Percentiles rank a stretch among this genome's conserved stretches.
Conservation (phyloP, 2,888 invertebrate species). For the Gymnoscelis rufifasciata region DNA sequence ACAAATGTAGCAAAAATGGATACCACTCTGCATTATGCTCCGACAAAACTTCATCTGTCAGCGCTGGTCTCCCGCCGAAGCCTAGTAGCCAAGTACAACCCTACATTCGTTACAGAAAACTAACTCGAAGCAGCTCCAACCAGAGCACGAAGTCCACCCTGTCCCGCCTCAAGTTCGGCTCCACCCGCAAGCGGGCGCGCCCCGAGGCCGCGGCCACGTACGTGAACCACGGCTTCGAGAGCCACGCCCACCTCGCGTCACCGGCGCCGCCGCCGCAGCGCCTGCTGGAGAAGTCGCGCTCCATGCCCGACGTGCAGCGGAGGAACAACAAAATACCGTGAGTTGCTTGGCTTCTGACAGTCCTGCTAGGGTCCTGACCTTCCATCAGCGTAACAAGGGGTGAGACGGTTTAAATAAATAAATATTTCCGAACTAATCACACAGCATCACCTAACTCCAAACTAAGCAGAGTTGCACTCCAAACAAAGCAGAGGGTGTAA, state of each 20-base stretch:
- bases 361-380: too few relatives aligned
- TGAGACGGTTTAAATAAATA: too few relatives aligned
- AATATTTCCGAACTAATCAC: too few relatives aligned
- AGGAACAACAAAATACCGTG: conserved; percentile 86
- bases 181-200: neutral
- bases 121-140: conserved; percentile 46
- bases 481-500: too few relatives aligned
- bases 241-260: conserved; percentile 32
- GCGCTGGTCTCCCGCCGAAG: too few relatives aligned
- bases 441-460: too few relatives aligned
- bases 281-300: conserved; percentile 87
- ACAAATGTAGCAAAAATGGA: too few relatives aligned
- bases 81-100: too few relatives aligned
- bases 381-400: too few relatives aligned
- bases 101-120: conserved; percentile 36
- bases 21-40: too few relatives aligned
- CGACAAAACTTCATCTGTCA: too few relatives aligned
- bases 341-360: conserved; percentile 53
- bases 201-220: conserved; percentile 32
- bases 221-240: conserved; percentile 47
- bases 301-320: conserved; percentile 90
- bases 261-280: conserved; percentile 74
- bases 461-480: too few relatives aligned
- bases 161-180: conserved; percentile 22
- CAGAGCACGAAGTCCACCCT: conserved; percentile 49